Evolutionary conservation across 2,888 invertebrate species (phyloP).

Genomic region (Harpalus rubripes): DNA sequence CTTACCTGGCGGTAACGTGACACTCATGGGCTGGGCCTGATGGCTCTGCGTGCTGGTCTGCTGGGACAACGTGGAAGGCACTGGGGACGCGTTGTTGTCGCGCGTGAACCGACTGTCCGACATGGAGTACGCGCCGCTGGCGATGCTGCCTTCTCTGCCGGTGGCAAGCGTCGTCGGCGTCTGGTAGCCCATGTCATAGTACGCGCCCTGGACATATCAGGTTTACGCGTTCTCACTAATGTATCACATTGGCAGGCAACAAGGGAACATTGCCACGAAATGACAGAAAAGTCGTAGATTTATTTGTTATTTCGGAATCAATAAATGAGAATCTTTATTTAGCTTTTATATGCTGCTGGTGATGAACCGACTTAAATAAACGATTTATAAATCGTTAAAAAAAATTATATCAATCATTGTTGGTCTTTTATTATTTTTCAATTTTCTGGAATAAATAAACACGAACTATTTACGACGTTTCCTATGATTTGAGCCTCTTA

Average conservation of each 20-base stretch:
- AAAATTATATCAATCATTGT: too few relatives aligned
- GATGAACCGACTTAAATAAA: too few relatives aligned
- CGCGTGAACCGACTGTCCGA: slow-evolving; percentile 85
- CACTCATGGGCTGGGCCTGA: slow-evolving; percentile 81
- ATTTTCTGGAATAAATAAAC: too few relatives aligned
- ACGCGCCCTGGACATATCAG: slow-evolving; percentile 77
- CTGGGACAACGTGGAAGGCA: slow-evolving; percentile 87
- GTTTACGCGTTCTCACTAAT: slow-evolving; percentile 25
- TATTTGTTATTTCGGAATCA: too few relatives aligned
- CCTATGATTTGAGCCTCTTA: too few relatives aligned
- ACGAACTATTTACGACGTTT: too few relatives aligned
- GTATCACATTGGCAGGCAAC: not conserved
- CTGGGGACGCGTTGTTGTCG: slow-evolving; percentile 90
- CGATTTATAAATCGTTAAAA: too few relatives aligned
- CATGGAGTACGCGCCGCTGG: slow-evolving; percentile 85
- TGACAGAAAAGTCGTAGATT: not conserved
- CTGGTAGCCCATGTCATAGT: slow-evolving; percentile 88
- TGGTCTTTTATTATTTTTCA: too few relatives aligned
- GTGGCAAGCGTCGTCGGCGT: slow-evolving; percentile 86
- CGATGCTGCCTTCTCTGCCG: slow-evolving; percentile 83
- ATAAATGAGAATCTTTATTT: too few relatives aligned
- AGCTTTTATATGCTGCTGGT: too few relatives aligned
- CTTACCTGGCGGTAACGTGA: slow-evolving; percentile 81
- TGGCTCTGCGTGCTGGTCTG: slow-evolving; percentile 81
- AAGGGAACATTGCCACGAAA: not conserved